phyloP scores from a whole-genome alignment of 1,140 invertebrate species.

The Andrena cerasifolii region DNA sequence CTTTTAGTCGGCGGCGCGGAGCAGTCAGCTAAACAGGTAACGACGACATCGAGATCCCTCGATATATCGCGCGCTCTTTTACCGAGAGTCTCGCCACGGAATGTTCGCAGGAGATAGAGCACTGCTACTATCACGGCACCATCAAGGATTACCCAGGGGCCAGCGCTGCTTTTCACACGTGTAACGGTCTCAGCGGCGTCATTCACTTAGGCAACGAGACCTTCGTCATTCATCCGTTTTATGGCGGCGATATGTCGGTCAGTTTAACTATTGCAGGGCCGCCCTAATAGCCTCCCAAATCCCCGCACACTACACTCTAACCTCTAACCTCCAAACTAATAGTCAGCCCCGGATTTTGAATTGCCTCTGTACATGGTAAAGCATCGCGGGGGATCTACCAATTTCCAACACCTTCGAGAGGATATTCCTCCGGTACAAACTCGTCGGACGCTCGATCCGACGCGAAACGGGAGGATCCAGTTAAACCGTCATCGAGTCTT shows the following conservation, averaged over 20 bases:
- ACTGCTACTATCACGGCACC: slow-evolving; percentile 97
- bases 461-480: slow-evolving; percentile 37
- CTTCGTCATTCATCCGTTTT: slow-evolving; percentile 98
- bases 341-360: too few relatives aligned
- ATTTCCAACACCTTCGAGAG: too few relatives aligned
- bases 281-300: too few relatives aligned
- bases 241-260: slow-evolving; percentile 97
- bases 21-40: slow-evolving; percentile 87
- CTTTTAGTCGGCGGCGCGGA: slow-evolving; percentile 88
- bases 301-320: too few relatives aligned
- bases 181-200: slow-evolving; percentile 97
- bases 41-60: not conserved
- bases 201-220: slow-evolving; percentile 98
- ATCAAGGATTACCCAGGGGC: slow-evolving; percentile 98
- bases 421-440: too few relatives aligned
- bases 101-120: slow-evolving; percentile 94
- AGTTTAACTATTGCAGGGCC: slow-evolving; percentile 84
- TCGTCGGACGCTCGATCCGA: slow-evolving; percentile 10
- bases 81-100: not conserved
- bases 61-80: not conserved
- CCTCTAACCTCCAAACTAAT: too few relatives aligned
- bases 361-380: too few relatives aligned
- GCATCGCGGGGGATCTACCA: not conserved
- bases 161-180: slow-evolving; percentile 97
- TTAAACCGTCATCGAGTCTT: slow-evolving; percentile 32